Evolutionary conservation across 2,797 vertebrate species (phyloP).

Genomic region (Eulemur albifrons): DNA sequence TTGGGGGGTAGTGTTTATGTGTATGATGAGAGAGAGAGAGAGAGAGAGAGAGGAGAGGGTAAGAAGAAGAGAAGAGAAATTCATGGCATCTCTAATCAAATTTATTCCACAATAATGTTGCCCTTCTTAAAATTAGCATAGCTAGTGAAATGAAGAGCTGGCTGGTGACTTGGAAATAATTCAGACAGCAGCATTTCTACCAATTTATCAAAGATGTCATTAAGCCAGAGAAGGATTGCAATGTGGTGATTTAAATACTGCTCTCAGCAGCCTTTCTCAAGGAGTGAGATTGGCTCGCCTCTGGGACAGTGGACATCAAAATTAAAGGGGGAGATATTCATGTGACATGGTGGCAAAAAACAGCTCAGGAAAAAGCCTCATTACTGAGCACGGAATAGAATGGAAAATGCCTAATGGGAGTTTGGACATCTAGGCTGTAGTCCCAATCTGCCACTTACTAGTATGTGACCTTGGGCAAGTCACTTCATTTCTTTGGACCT

Average conservation of each 20-base stretch:
- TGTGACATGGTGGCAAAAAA: background rate
- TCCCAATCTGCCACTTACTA: background rate
- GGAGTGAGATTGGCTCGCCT: background rate
- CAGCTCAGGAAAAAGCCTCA: background rate
- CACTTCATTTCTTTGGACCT: conserved; percentile 16
- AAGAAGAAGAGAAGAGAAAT: background rate
- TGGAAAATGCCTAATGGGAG: background rate
- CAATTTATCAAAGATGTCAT: conserved; percentile 40
- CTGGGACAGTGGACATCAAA: background rate
- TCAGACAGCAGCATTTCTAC: conserved; percentile 37
- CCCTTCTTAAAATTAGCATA: conserved; percentile 34
- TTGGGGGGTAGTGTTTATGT: background rate
- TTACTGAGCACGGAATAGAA: background rate
- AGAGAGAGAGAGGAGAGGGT: too few species aligned
- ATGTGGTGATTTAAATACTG: background rate
- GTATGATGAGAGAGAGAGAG: background rate
- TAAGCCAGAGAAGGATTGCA: conserved; percentile 41
- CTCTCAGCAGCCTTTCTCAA: background rate
- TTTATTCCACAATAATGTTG: background rate
- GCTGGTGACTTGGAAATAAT: conserved; percentile 49
- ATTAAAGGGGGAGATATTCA: background rate
- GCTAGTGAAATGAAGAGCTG: conserved; percentile 17
- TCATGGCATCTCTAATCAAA: conserved; percentile 1
- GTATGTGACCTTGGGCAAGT: conserved; percentile 9
- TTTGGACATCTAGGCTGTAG: background rate